phyloP scores from a whole-genome alignment of 2,113 vertebrate genomes.

The Myotis davidii region DNA sequence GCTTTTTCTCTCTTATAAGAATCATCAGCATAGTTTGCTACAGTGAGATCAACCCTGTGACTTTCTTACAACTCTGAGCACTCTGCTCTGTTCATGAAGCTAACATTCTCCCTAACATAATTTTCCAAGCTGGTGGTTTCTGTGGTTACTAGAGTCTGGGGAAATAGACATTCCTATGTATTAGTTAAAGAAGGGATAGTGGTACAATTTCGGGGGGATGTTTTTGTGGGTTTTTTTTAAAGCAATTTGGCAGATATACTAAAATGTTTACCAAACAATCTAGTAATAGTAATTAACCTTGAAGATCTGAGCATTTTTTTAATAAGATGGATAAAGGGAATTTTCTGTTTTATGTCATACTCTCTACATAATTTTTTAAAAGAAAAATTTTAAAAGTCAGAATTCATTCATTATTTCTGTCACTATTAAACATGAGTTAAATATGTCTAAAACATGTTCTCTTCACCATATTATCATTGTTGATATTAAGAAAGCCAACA shows the following conservation, averaged over 20 bases:
- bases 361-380: not conserved
- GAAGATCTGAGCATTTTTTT: not conserved
- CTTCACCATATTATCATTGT: not conserved
- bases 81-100: not conserved
- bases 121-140: not conserved
- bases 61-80: not conserved
- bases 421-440: not conserved
- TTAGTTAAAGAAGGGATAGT: not conserved
- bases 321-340: not conserved
- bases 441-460: not conserved
- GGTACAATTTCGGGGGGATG: not conserved
- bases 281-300: not conserved
- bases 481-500: not conserved
- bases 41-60: not conserved
- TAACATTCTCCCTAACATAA: not conserved
- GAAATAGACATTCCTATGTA: not conserved
- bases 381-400: not conserved
- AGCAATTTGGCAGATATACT: not conserved
- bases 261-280: not conserved
- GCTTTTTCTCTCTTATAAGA: not conserved
- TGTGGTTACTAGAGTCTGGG: not conserved
- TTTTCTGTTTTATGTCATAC: not conserved
- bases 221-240: not conserved
- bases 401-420: not conserved
- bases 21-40: not conserved